Evolutionary conservation across 2,888 invertebrate species (phyloP).

Genomic region (Ophioninae sp.): DNA sequence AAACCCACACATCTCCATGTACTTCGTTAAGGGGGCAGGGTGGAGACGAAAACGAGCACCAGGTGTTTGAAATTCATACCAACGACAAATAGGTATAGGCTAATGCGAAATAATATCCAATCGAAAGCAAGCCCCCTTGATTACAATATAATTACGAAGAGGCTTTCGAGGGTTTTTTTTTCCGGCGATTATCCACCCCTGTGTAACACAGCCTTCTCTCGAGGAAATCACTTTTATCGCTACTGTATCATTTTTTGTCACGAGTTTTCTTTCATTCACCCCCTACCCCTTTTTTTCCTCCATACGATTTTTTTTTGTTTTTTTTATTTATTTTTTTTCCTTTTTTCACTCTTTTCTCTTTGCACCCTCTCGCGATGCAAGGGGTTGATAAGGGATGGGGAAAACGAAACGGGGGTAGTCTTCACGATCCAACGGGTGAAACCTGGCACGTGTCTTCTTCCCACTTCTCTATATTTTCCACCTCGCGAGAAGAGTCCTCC

Average conservation of each 20-base stretch:
- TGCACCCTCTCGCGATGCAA: slow-evolving; percentile 5
- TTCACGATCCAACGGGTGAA: slow-evolving; percentile 19
- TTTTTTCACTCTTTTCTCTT: background rate
- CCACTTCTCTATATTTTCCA: slow-evolving; percentile 45
- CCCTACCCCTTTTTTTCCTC: background rate
- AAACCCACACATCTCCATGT: background rate
- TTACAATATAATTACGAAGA: slow-evolving; percentile 52
- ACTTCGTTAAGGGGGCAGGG: background rate
- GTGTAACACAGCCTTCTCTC: background rate
- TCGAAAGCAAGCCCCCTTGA: slow-evolving; percentile 46
- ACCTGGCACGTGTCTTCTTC: slow-evolving; percentile 22
- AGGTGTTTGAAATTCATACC: slow-evolving; percentile 50
- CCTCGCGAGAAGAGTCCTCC: slow-evolving; percentile 41
- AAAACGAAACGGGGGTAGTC: slow-evolving; percentile 4
- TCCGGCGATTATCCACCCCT: background rate
- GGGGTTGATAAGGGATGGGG: background rate
- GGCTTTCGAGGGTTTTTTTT: background rate
- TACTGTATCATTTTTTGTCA: slow-evolving; percentile 30
- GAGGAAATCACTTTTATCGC: slow-evolving; percentile 21
- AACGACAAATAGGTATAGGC: background rate
- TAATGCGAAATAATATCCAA: slow-evolving; percentile 34
- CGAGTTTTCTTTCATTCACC: slow-evolving; percentile 14
- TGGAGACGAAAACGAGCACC: slow-evolving; percentile 39
- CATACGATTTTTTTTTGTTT: background rate
- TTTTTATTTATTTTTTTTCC: background rate